Percentiles rank a stretch among this genome's conserved stretches.
These are phyloP conservation scores for Troides helena DNA, from an alignment of 2,888 invertebrate genomes.

Conservation along the genomic window DNA sequence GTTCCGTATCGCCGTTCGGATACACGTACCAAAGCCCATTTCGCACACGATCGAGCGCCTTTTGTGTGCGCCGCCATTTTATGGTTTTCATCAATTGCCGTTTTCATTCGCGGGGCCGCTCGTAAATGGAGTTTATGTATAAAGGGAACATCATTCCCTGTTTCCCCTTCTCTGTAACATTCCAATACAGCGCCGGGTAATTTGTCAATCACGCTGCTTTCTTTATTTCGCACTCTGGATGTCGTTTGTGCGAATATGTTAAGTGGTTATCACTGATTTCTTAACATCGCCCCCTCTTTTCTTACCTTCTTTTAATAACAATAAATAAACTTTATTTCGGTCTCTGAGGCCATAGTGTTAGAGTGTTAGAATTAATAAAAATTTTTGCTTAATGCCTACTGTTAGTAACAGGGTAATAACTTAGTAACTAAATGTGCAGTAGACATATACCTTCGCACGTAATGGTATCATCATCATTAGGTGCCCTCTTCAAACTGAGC, in stretches of 20 bases:
- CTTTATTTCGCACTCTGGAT: background rate
- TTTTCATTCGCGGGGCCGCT: constrained; percentile 32
- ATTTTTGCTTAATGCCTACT: too few species aligned
- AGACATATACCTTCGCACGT: too few species aligned
- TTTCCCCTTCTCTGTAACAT: constrained; percentile 22
- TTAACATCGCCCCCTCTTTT: too few species aligned
- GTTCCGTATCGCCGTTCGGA: constrained; percentile 26
- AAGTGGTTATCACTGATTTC: background rate
- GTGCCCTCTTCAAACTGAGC: too few species aligned
- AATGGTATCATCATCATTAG: too few species aligned
- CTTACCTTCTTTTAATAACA: too few species aligned
- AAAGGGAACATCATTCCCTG: constrained; percentile 23
- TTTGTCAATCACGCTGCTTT: constrained; percentile 22
- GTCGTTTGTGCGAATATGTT: background rate
- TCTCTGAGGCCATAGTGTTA: too few species aligned
- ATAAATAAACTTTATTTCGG: too few species aligned
- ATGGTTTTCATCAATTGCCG: constrained; percentile 37
- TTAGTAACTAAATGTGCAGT: too few species aligned
- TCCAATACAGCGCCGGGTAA: constrained; percentile 21
- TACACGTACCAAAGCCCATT: constrained; percentile 30
- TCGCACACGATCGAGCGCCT: constrained; percentile 32
- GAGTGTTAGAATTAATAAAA: too few species aligned
- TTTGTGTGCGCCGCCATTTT: constrained; percentile 33
- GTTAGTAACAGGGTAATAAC: too few species aligned
- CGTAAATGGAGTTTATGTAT: constrained; percentile 31